Evolutionary conservation across 2,888 invertebrate species (phyloP), one percentile per base, ranked within the genome.

Genomic region (Odontocolon sp.): DNA sequence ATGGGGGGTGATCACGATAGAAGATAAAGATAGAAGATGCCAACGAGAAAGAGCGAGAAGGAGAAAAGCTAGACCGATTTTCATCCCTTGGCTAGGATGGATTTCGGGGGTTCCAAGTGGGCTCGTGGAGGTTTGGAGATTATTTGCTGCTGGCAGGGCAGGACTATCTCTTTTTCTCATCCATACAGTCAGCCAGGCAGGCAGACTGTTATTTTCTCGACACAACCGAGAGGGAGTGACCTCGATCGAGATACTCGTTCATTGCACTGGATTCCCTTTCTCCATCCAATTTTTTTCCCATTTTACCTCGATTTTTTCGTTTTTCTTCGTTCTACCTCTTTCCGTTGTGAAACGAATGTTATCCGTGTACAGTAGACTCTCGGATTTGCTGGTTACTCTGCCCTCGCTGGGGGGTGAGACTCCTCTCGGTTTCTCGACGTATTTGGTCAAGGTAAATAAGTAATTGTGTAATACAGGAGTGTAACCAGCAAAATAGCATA

Each of bases 111-210:
- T 45, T 67, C 38, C 42, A 61, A 61, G 54, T 36, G 31, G 9
- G 40, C 52, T 38, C 47, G 45, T 9, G 40, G 50, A 73, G 72
- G 59, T 52, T 73, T 56, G 47, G 68, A 71, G 78, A 81, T 80
- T 79, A 80, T 78, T 81, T 79, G 70, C 71, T 72, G 61, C 42
- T 56, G 67, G 68, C 69, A 64, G 18, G 74, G 59, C 23, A 71
- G 73, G 78, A 71, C 77, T 63, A 31, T 66, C 59, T 70, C 54
- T 74, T 40, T 69, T 31, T 64, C 56, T 68, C 63, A n/a, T 40
- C 73, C 57, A 57, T 57, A 5, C 47, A 11, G 42, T 36, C 23
- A 14, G 31, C 67, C 47, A 50, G 16, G 31, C 28, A 33, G n/a
- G n/a, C 38, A 18, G 54, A 71, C 66, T 40, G 54, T 76, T 63